These are phyloP conservation scores for Stictonetta naevosa DNA, from an alignment of 2,113 vertebrate species.

Conservation along the genomic window DNA sequence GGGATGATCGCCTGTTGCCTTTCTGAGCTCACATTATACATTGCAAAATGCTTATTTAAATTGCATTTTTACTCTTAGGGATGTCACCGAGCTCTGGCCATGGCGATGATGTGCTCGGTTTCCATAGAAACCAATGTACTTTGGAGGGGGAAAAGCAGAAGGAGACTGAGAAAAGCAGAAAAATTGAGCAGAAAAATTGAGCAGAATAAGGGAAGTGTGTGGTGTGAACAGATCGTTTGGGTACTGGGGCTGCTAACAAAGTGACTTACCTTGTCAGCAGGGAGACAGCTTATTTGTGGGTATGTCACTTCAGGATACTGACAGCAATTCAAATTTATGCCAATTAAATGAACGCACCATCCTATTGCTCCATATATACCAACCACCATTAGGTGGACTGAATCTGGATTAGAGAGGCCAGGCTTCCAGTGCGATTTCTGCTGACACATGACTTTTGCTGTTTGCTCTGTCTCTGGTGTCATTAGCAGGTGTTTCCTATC, in stretches of 20 bases:
- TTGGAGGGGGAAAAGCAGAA: background rate
- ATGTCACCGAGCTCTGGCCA: conserved; percentile 11
- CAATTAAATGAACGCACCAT: background rate
- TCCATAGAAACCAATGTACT: conserved; percentile 46
- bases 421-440: background rate
- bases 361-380: background rate
- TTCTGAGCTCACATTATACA: background rate
- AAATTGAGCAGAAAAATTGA: background rate
- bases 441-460: background rate
- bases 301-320: background rate
- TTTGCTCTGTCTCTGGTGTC: background rate
- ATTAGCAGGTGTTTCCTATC: conserved; percentile 51
- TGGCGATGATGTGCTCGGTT: background rate
- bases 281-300: background rate
- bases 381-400: background rate
- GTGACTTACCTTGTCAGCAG: background rate
- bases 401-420: background rate
- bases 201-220: background rate
- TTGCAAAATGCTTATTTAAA: background rate
- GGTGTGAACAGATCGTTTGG: background rate
- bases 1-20: fast-evolving
- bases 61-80: background rate
- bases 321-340: background rate
- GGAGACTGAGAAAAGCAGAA: background rate
- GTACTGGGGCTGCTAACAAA: background rate